phyloP scores from a whole-genome alignment of 2,888 invertebrate species.

The Brachycybe producta region DNA sequence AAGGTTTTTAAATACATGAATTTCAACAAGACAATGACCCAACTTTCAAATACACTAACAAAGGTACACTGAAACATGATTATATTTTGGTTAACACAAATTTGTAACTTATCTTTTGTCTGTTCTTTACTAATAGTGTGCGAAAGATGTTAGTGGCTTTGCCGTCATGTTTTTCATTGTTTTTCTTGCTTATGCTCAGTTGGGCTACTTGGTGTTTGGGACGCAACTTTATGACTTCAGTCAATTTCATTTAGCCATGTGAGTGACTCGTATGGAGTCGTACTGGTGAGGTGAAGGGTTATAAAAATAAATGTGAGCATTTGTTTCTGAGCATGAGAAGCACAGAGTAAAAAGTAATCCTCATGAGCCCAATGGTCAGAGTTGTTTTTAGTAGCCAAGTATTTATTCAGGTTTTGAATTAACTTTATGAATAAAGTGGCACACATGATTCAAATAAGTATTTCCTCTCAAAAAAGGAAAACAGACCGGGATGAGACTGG shows the following conservation, averaged over 20 bases:
- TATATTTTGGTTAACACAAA: neutral
- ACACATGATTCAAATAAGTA: too few species aligned
- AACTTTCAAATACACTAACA: constrained; percentile 48
- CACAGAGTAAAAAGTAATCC: too few species aligned
- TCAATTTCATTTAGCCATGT: constrained; percentile 44
- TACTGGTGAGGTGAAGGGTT: too few species aligned
- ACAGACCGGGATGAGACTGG: too few species aligned
- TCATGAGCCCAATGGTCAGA: too few species aligned
- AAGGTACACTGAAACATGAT: neutral
- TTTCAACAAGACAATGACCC: constrained; percentile 60
- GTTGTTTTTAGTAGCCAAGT: too few species aligned
- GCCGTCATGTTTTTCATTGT: constrained; percentile 65
- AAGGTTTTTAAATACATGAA: constrained; percentile 59
- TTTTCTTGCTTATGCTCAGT: constrained; percentile 59
- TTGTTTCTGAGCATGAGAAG: too few species aligned
- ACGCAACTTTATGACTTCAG: constrained; percentile 51
- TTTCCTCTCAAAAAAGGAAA: too few species aligned
- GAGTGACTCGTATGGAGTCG: constrained; percentile 22
- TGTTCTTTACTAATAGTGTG: constrained; percentile 38
- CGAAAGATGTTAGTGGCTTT: constrained; percentile 55
- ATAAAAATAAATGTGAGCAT: too few species aligned
- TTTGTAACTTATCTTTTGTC: neutral
- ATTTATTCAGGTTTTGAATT: too few species aligned
- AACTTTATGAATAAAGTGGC: too few species aligned
- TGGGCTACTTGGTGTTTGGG: constrained; percentile 59